Base-by-base conservation (phyloP, 2,888 invertebrate genomes). In the Platerodrilus igneus region DNA sequence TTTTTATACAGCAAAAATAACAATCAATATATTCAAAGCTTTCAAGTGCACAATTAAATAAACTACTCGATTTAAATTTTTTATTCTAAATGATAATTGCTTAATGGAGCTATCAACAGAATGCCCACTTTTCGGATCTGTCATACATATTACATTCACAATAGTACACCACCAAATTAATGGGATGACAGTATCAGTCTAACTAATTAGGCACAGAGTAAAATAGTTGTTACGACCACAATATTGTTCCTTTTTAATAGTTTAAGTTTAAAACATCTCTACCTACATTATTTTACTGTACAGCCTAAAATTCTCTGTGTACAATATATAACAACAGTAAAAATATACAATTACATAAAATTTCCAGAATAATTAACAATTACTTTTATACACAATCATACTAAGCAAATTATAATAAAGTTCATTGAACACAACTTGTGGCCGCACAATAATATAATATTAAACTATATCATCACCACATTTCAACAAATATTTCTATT, bases 151-250 rank as follows among this genome's bases (percentile, higher is more conserved):
- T 53, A 55, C 52, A 55, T 52, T 54, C 46, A n/a, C n/a, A n/a
- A n/a, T n/a, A 40, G 41, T 36, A 49, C 53, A 52, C 50, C 48
- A 33, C 37, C n/a, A n/a, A n/a, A n/a, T n/a, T n/a, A 28, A 39
- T 16, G 31, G 31, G 43, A 47, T 42, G 41, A 33, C 25, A 37
- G n/a, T 41, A 38, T 47, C 51, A 52, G 51, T 52, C 48, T 63
- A 64, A 64, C 59, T 59, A 59, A 62, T 64, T 64, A 66, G 64
- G 64, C 66, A 66, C 64, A 62, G 62, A 63, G 62, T 52, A 64
- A 63, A 58, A 57, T 45, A 57, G 51, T 58, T 53, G 53, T 48
- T 38, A 46, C 32, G 56, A 53, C 51, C 47, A 56, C 54, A 57
- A 59, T 60, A 64, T 60, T 58, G 60, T 60, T 59, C 62, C 47